Evolutionary conservation across 2,888 invertebrate species (phyloP).

Genomic region (Pseudanteris insignis): DNA sequence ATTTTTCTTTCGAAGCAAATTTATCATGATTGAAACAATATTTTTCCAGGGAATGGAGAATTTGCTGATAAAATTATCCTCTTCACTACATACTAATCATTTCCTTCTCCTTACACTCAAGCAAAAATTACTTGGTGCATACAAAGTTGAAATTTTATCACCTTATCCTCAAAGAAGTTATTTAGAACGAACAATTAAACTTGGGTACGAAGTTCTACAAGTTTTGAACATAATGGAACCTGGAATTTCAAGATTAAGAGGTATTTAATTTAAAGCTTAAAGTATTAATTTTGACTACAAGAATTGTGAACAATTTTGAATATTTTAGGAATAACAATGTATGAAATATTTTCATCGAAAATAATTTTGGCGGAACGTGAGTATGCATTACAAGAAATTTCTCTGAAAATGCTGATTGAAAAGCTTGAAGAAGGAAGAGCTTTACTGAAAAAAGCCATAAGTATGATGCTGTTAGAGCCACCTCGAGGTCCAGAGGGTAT

Average conservation of each 20-base stretch:
- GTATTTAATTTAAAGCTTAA: constrained; percentile 58
- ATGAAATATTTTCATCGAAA: constrained; percentile 78
- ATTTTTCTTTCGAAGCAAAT: constrained; percentile 1
- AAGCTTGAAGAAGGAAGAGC: constrained; percentile 71
- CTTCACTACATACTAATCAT: constrained; percentile 74
- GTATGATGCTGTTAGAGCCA: constrained; percentile 78
- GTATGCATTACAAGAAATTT: constrained; percentile 72
- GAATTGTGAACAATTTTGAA: not conserved
- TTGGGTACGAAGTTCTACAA: constrained; percentile 74
- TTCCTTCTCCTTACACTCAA: constrained; percentile 75
- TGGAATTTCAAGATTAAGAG: constrained; percentile 76
- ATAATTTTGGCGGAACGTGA: constrained; percentile 74
- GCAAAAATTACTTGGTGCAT: constrained; percentile 73
- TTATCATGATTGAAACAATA: not conserved
- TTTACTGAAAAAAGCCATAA: constrained; percentile 72
- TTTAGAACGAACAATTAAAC: constrained; percentile 73
- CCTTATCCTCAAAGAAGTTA: constrained; percentile 66
- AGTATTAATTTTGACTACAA: not conserved
- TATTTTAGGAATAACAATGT: constrained; percentile 75
- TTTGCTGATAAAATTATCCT: constrained; percentile 67
- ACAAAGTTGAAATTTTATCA: constrained; percentile 54
- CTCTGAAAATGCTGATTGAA: constrained; percentile 69
- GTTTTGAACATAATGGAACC: constrained; percentile 76
- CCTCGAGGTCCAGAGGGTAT: constrained; percentile 77
- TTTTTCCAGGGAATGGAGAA: constrained; percentile 61